A percentile compares a stretch with the other conserved stretches of the same genome.
phyloP scores from a whole-genome alignment of 2,888 invertebrate genomes.

The Plutella xylostella region DNA sequence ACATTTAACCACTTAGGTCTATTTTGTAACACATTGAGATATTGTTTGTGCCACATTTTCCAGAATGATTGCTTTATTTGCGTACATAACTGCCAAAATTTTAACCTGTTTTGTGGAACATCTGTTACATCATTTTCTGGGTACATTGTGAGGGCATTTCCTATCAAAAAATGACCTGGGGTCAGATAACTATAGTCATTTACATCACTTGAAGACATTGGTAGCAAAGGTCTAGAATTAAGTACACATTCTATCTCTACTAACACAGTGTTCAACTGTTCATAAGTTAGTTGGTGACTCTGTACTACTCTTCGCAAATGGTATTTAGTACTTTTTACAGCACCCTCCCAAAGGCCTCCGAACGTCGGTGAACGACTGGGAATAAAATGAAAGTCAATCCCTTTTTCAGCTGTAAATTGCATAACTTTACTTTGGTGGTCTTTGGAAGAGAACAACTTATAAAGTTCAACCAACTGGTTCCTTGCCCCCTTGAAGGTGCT shows the following conservation, averaged over 20 bases:
- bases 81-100: constrained; percentile 9
- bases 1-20: constrained; percentile 11
- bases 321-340: constrained; percentile 21
- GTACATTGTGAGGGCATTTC: constrained; percentile 9
- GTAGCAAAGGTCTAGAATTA: constrained; percentile 21
- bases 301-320: constrained; percentile 19
- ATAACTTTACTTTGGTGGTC: background rate
- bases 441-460: background rate
- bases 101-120: constrained; percentile 5
- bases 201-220: constrained; percentile 20
- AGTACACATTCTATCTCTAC: constrained; percentile 20
- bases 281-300: constrained; percentile 16
- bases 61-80: constrained; percentile 12
- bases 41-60: constrained; percentile 12
- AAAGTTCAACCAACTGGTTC: background rate
- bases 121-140: constrained; percentile 11
- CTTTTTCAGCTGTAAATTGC: constrained; percentile 2
- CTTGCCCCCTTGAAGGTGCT: constrained; percentile 3
- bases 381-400: constrained; percentile 16
- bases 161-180: constrained; percentile 28
- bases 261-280: constrained; percentile 21
- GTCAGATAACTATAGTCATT: constrained; percentile 20
- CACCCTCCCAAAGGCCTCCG: constrained; percentile 26
- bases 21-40: constrained; percentile 11
- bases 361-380: constrained; percentile 23